A percentile compares a stretch with the other conserved stretches of the same genome.
These are phyloP conservation scores for Darevskia mixta DNA, from an alignment of 2,797 vertebrate species.

Conservation along the genomic window DNA sequence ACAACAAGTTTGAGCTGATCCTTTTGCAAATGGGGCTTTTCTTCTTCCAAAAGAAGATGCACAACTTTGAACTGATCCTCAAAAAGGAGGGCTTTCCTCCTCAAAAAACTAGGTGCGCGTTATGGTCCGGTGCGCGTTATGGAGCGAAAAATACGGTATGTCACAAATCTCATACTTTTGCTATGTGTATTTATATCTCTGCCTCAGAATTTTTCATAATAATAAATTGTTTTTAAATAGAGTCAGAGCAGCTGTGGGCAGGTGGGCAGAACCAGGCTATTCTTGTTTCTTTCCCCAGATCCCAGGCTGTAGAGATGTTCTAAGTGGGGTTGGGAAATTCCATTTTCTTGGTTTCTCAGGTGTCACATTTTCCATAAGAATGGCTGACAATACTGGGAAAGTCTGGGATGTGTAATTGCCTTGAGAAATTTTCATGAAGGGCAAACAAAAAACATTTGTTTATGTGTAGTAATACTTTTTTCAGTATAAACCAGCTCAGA, in stretches of 20 bases:
- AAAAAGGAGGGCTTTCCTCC: no score
- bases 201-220: no score
- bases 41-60: no score
- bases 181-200: no score
- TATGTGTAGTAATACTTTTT: background rate
- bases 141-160: no score
- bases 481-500: background rate
- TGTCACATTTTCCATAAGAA: background rate
- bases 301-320: background rate
- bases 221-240: background rate
- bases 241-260: background rate
- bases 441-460: background rate
- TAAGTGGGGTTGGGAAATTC: background rate
- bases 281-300: background rate
- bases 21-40: no score
- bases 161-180: no score
- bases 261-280: background rate
- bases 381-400: background rate
- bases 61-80: no score
- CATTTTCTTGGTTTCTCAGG: background rate
- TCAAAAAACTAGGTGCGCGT: no score
- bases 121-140: no score
- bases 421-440: background rate
- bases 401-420: background rate
- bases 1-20: no score